Base-by-base conservation (phyloP, 2,888 invertebrate genomes). In the Incurvaria masculella region DNA sequence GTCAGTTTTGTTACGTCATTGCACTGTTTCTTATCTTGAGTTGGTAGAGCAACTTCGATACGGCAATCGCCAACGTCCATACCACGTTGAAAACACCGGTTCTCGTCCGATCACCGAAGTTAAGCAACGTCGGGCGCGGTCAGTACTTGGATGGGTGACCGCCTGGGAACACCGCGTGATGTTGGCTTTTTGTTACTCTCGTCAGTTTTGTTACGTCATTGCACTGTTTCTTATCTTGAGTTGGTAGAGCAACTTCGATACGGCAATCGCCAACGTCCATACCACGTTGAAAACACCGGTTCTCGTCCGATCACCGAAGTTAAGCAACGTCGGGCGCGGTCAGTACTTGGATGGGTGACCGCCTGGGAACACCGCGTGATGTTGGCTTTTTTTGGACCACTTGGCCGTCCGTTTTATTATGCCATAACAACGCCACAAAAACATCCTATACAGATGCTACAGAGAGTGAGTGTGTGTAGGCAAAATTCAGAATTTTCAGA, bases 71-170 rank as follows among this genome's bases (percentile, higher is more conserved):
- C 62, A 62, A 64, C 63, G 68, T 68, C 67, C 70, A 70, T 68
- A 72, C 70, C 62, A 72, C 62, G 68, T 69, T 72, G 69, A 71
- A 69, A 56, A 68, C 71, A 70, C 72, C 69, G 71, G 69, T 69
- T 72, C 71, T 72, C 72, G 71, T 73, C 72, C 71, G 72, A 73
- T 73, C 72, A 73, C 73, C 71, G 72, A 72, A 72, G 70, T 72
- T 69, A 73, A 71, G 70, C 71, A 72, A 69, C 70, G 65, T 72
- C 68, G 71, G 72, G 70, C 71, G 71, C 61, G 67, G 67, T 73
- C 68, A 72, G 72, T 73, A 73, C 72, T 72, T 73, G 69, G 71
- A 71, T 73, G 72, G 72, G 71, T 72, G 72, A 72, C 71, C 69
- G 69, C 70, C 66, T 69, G 69, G 69, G 69, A 70, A 69, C 68